These are phyloP conservation scores for Neogobius melanostomus DNA, from an alignment of 2,113 vertebrate species.

Conservation along the genomic window DNA sequence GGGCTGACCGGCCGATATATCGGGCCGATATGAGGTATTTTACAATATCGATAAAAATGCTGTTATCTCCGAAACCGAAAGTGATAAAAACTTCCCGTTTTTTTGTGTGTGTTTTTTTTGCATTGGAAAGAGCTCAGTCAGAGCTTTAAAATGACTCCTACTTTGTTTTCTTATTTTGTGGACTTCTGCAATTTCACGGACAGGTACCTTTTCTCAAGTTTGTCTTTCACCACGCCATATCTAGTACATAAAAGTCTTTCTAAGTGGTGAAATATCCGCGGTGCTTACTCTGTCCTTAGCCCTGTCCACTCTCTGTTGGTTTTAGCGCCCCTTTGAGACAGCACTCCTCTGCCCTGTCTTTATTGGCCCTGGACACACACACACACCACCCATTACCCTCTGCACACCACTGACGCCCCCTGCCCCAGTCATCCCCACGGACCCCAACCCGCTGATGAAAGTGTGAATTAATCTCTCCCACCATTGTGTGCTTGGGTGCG, in stretches of 20 bases:
- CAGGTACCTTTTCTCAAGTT: not conserved
- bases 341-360: constrained; percentile 50
- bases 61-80: too few relatives aligned
- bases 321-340: constrained; percentile 68
- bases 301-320: constrained; percentile 64
- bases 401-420: constrained; percentile 49
- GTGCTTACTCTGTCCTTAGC: constrained; percentile 8
- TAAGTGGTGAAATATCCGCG: not conserved
- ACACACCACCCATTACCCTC: constrained; percentile 44
- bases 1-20: too few relatives aligned
- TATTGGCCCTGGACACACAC: constrained; percentile 38
- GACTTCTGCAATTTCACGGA: not conserved
- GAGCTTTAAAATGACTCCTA: too few relatives aligned
- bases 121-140: too few relatives aligned
- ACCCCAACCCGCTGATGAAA: constrained; percentile 70
- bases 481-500: constrained; percentile 26
- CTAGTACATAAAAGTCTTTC: constrained; percentile 1
- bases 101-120: too few relatives aligned
- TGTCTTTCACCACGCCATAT: not conserved
- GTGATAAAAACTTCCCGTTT: too few relatives aligned
- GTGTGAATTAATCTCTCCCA: constrained; percentile 76
- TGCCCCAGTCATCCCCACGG: constrained; percentile 51
- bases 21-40: too few relatives aligned
- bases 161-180: too few relatives aligned
- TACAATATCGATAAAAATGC: too few relatives aligned